Evolutionary conservation across 2,113 vertebrate genomes (phyloP).

Genomic region (Echinops telfairi): DNA sequence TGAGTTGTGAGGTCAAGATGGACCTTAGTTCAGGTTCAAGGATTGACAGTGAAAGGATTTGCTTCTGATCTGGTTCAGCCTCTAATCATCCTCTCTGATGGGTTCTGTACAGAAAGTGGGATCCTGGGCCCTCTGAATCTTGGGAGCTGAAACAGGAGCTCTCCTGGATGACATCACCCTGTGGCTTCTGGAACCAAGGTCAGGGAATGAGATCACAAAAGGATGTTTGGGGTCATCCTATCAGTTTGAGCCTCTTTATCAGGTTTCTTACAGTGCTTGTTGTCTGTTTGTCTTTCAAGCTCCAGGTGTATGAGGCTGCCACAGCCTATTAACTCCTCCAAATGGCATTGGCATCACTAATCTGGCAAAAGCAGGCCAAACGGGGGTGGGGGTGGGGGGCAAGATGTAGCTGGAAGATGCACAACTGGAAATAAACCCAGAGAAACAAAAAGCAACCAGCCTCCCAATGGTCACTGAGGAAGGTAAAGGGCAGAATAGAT

Average conservation of each 20-base stretch:
- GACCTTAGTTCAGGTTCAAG: no score
- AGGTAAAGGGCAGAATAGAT: neutral
- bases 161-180: constrained; percentile 69
- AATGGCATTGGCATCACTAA: neutral
- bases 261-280: neutral
- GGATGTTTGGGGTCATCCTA: neutral
- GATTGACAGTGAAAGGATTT: neutral
- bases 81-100: neutral
- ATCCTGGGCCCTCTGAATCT: neutral
- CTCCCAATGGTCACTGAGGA: neutral
- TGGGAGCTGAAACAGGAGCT: neutral
- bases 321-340: neutral
- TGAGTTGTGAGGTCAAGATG: rapidly evolving
- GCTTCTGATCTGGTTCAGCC: neutral
- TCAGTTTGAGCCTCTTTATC: neutral
- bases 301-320: neutral
- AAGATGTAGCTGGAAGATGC: neutral
- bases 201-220: constrained; percentile 72
- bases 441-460: neutral
- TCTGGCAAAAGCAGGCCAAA: neutral
- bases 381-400: no score
- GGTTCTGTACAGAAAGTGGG: neutral
- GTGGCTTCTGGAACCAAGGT: neutral
- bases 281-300: neutral
- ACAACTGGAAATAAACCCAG: neutral